Conservation (phyloP, 2,888 invertebrate species). For the Blera fallax region DNA sequence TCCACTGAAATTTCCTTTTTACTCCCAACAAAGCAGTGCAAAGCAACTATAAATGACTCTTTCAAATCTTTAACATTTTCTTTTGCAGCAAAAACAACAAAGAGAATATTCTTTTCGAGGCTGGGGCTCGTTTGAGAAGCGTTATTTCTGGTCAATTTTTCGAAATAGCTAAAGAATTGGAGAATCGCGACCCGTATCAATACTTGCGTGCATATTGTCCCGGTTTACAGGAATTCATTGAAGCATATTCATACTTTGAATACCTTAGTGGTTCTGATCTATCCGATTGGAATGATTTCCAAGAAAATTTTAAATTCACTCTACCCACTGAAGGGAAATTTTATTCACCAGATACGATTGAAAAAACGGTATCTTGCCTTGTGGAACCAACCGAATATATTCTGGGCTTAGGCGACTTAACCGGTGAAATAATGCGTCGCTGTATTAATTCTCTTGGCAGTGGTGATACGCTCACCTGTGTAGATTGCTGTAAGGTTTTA, state of each 20-base stretch:
- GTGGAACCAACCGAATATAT: constrained; percentile 84
- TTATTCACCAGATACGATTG: background rate
- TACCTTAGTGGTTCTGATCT: constrained; percentile 85
- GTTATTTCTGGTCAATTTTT: constrained; percentile 84
- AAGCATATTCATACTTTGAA: constrained; percentile 91
- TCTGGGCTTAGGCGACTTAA: constrained; percentile 92
- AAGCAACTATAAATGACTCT: too few relatives aligned
- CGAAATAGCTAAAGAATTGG: constrained; percentile 88
- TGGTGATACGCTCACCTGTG: constrained; percentile 89
- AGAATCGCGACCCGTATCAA: constrained; percentile 87
- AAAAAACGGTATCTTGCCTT: constrained; percentile 45
- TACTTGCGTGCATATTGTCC: constrained; percentile 86
- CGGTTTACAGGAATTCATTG: constrained; percentile 91
- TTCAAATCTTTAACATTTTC: background rate
- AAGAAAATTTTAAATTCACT: constrained; percentile 83
- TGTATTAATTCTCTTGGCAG: constrained; percentile 91
- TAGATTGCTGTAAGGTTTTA: constrained; percentile 88
- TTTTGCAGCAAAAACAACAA: constrained; percentile 83
- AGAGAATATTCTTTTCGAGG: constrained; percentile 84
- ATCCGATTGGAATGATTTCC: constrained; percentile 84
- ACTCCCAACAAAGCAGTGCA: too few relatives aligned
- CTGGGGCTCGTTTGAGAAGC: constrained; percentile 86
- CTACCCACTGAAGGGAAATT: constrained; percentile 47
- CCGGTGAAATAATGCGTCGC: constrained; percentile 94
- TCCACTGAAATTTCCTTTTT: too few relatives aligned